A percentile compares a stretch with the other conserved stretches of the same genome.
These are phyloP conservation scores for Plecturocebus donacophilus DNA, from an alignment of 2,113 vertebrate species.

Conservation along the genomic window DNA sequence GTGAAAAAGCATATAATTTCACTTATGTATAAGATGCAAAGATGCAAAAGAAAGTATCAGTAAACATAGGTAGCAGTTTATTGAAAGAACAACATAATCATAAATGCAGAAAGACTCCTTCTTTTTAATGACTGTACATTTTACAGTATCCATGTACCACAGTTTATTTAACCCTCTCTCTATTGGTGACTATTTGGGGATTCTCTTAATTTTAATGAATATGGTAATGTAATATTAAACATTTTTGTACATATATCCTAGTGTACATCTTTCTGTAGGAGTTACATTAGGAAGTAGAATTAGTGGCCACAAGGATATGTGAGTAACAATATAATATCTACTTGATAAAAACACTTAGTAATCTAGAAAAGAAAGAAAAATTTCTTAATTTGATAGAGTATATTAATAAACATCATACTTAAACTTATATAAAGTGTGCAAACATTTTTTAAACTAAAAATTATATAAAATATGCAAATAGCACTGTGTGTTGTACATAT, in stretches of 20 bases:
- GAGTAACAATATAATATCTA: background rate
- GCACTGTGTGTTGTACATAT: slow-evolving; percentile 34
- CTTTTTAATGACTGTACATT: background rate
- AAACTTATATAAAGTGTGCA: background rate
- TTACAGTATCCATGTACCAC: background rate
- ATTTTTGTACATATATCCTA: background rate
- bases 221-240: background rate
- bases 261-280: background rate
- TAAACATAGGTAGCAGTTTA: background rate
- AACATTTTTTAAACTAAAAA: slow-evolving; percentile 28
- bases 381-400: background rate
- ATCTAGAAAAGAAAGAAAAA: background rate
- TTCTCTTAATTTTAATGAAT: background rate
- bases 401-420: slow-evolving; percentile 9
- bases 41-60: slow-evolving; percentile 8
- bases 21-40: background rate
- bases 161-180: background rate
- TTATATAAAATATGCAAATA: slow-evolving; percentile 22
- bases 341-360: background rate
- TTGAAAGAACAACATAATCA: background rate
- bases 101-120: background rate
- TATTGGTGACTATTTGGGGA: background rate
- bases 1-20: background rate
- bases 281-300: background rate
- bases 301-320: background rate